Base-by-base conservation (phyloP, 2,797 vertebrate species). In the Syngnathus acus region DNA sequence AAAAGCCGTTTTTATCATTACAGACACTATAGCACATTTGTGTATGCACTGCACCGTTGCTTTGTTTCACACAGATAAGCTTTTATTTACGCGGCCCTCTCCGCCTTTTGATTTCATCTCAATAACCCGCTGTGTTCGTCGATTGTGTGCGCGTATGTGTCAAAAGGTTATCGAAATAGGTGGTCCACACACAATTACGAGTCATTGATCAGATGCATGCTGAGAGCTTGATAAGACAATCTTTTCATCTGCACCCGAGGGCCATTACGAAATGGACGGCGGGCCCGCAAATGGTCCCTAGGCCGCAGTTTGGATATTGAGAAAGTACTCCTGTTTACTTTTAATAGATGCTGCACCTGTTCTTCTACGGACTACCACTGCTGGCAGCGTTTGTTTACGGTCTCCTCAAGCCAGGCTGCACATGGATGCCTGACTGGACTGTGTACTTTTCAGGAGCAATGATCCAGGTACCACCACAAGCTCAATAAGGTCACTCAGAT, bases 351-450 rank as follows among this genome's bases (percentile, higher is more conserved):
- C 84, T 97, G 84, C 79, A 93, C 64, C 82, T 89, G 60, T 74
- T 95, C 65, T 97, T 96, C 85, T 96, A 96, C 1, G 75, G 81
- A 13, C 86, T 96, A 10, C 95, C 95, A 0, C 89, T 95, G 79
- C 73, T 93, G 55, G 86, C 89, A 42, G 81, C 93, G 9, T 92
- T 90, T 65, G 58, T 84, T 67, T 95, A 93, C 0, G 95, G 90
- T 3, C 92, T 98, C 79, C 76, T 92, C 10, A 81, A 80, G 63
- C 94, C 95, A 0, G 94, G 93, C 3, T 95, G 94, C 80, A 86
- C 89, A 5, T 97, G 95, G 94, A 91, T 98, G 91, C 87, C 91
- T 0, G 94, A 95, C 81, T 93, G 92, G 92, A 91, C 92, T 7
- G 23, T 94, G 64, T 88, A 95, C 76, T 87, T 90, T 0, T 92